Evolutionary conservation across 2,797 vertebrate species (phyloP).

Genomic region (Rhinella marina): DNA sequence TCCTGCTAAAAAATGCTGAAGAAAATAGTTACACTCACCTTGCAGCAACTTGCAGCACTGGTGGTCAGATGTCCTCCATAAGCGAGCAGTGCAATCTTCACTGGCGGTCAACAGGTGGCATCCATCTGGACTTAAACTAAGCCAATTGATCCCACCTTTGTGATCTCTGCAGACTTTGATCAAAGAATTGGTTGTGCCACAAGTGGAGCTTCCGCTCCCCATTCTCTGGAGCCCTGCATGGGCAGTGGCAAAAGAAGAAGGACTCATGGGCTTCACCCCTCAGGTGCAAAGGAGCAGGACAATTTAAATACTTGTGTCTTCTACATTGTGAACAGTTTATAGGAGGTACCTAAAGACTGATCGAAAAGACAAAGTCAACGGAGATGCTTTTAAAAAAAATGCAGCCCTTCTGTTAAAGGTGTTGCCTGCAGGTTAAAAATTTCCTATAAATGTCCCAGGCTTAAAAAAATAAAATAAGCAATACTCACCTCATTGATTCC

Average conservation of each 20-base stretch:
- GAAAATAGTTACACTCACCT: conserved; percentile 68
- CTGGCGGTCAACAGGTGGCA: conserved; percentile 79
- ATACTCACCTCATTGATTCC: too few species aligned
- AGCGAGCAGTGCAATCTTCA: conserved; percentile 79
- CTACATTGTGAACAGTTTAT: conserved; percentile 21
- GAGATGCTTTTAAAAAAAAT: not conserved
- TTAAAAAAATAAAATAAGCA: too few species aligned
- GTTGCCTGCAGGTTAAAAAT: too few species aligned
- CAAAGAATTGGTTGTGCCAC: conserved; percentile 37
- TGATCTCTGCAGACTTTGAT: conserved; percentile 77
- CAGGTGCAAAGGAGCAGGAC: conserved; percentile 10
- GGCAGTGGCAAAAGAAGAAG: conserved; percentile 37
- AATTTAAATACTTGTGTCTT: not conserved
- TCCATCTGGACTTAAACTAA: conserved; percentile 81
- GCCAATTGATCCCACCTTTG: conserved; percentile 82
- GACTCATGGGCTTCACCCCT: conserved; percentile 59
- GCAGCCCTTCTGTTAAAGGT: not conserved
- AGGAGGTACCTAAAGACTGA: conserved; percentile 2
- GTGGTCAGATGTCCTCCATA: conserved; percentile 79
- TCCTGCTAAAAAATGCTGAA: not conserved
- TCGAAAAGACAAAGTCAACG: not conserved
- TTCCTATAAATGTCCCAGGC: too few species aligned
- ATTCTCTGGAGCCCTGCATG: conserved; percentile 64
- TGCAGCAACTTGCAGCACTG: conserved; percentile 76
- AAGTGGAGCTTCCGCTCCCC: conserved; percentile 77